These are phyloP conservation scores for Psettodes erumei DNA, from an alignment of 2,113 vertebrate genomes.

Conservation along the genomic window DNA sequence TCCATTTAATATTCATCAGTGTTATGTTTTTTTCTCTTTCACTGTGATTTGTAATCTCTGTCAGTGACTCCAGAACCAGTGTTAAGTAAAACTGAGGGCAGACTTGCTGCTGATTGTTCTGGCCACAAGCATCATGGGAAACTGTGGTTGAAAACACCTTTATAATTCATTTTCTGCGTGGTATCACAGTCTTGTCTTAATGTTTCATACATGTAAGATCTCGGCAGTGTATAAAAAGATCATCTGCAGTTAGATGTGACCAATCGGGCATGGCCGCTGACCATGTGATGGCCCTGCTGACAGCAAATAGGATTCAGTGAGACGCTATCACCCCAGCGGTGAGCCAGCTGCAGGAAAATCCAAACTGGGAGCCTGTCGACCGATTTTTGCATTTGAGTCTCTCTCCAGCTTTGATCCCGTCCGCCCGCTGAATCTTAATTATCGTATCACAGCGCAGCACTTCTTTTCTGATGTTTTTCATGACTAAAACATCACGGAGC, in stretches of 20 bases:
- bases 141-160: no score
- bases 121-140: background rate
- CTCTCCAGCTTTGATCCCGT: slow-evolving; percentile 54
- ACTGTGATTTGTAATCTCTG: background rate
- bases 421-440: slow-evolving; percentile 37
- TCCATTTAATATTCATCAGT: slow-evolving; percentile 9
- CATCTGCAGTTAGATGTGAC: slow-evolving; percentile 17
- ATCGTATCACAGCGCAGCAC: slow-evolving; percentile 24
- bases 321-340: background rate
- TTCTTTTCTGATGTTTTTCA: slow-evolving; percentile 46
- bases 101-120: background rate
- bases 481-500: slow-evolving; percentile 46
- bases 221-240: background rate
- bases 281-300: slow-evolving; percentile 22
- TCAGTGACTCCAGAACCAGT: background rate
- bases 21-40: background rate
- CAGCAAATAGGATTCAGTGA: slow-evolving; percentile 19
- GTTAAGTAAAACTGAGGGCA: background rate
- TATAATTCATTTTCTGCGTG: background rate
- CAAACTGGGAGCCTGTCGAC: slow-evolving; percentile 26
- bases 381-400: slow-evolving; percentile 47
- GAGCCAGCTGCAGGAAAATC: slow-evolving; percentile 37
- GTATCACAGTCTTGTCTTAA: background rate
- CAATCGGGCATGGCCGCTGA: background rate
- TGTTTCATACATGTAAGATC: no score